Conservation (phyloP, 2,797 vertebrate genomes). For the Pseudochirops cupreus region DNA sequence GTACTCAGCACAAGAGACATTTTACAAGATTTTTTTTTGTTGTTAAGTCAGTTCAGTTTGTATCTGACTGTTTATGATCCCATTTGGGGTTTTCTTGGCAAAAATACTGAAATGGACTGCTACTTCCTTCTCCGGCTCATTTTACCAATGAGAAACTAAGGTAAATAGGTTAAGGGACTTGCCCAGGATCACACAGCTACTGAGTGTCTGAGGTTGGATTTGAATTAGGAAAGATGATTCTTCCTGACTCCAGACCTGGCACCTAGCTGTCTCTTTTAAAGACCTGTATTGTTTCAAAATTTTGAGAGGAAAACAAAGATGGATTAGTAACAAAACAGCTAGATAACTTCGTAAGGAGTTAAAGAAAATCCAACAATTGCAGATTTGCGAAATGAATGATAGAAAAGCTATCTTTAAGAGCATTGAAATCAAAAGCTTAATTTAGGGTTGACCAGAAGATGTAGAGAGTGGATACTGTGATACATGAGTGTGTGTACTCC, state of each 20-base stretch:
- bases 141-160: background rate
- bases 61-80: background rate
- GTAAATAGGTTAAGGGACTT: background rate
- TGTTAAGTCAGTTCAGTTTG: background rate
- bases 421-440: background rate
- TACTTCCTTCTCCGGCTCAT: background rate
- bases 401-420: background rate
- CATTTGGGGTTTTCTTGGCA: background rate
- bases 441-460: background rate
- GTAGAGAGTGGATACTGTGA: background rate
- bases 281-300: slow-evolving; percentile 29
- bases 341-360: background rate
- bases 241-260: background rate
- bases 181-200: background rate
- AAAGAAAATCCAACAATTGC: background rate
- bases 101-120: background rate
- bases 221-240: background rate
- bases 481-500: background rate
- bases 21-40: slow-evolving; percentile 4
- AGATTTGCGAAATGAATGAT: background rate
- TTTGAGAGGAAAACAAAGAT: background rate
- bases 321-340: background rate
- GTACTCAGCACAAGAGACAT: background rate
- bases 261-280: background rate
- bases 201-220: background rate